A percentile compares a stretch with the other conserved stretches of the same genome.
Evolutionary conservation across 2,113 vertebrate genomes (phyloP).

Genomic region (Alethe castanea): DNA sequence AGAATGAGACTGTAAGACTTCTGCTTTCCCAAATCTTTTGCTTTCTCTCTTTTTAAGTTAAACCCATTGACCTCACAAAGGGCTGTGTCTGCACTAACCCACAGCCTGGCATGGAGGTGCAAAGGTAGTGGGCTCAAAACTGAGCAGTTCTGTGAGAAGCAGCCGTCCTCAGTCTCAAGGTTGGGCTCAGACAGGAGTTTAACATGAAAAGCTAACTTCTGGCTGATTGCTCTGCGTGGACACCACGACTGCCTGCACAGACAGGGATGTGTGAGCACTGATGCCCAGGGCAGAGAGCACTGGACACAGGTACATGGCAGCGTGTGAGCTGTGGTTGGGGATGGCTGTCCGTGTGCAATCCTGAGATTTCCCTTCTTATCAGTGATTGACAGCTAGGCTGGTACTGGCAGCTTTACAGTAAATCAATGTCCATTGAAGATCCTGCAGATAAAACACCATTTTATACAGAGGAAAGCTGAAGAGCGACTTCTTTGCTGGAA

Average conservation of each 20-base stretch:
- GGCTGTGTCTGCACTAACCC: neutral
- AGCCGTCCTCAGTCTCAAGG: neutral
- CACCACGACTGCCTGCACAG: accelerated
- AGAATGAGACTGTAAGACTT: neutral
- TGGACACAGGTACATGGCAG: accelerated
- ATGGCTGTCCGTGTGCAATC: accelerated
- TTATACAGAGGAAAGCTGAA: neutral
- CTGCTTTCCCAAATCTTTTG: neutral
- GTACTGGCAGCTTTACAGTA: neutral
- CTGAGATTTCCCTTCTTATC: neutral
- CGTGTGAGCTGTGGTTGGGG: neutral
- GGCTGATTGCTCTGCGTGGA: neutral
- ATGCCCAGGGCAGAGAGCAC: neutral
- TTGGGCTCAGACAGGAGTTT: neutral
- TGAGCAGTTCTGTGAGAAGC: neutral
- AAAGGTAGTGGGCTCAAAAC: neutral
- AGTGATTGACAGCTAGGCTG: neutral
- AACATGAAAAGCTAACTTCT: accelerated
- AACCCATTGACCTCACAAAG: neutral
- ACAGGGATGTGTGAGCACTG: neutral
- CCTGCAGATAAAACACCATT: neutral
- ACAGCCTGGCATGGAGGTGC: neutral
- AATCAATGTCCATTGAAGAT: neutral
- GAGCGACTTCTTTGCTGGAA: neutral
- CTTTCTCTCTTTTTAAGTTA: neutral